Percentiles rank a stretch among this genome's conserved stretches.
Evolutionary conservation across 2,888 invertebrate genomes (phyloP).

Genomic region (Agrilus cyanescens): DNA sequence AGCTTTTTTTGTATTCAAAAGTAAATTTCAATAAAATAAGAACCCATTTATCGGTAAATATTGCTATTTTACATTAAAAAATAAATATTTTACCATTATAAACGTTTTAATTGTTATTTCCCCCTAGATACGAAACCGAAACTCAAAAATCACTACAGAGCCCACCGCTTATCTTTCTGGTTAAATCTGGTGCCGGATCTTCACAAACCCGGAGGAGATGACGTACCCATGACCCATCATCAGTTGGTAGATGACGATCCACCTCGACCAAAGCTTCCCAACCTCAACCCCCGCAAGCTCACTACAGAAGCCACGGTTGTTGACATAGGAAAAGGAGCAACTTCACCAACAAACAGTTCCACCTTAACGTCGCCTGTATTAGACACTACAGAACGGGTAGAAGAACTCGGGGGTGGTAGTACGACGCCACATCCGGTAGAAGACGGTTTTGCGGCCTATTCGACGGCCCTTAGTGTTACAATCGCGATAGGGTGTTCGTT

Average conservation of each 20-base stretch:
- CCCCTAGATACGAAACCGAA: slow-evolving; percentile 74
- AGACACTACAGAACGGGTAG: slow-evolving; percentile 36
- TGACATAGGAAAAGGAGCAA: slow-evolving; percentile 21
- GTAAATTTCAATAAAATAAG: neutral
- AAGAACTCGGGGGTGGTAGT: slow-evolving; percentile 36
- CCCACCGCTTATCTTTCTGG: slow-evolving; percentile 90
- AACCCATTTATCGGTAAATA: too few species aligned
- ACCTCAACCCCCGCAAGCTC: slow-evolving; percentile 42
- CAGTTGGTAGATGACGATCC: slow-evolving; percentile 65
- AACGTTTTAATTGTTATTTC: slow-evolving; percentile 1
- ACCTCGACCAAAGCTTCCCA: slow-evolving; percentile 44
- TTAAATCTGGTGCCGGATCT: slow-evolving; percentile 86
- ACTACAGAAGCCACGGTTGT: slow-evolving; percentile 39
- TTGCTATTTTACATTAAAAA: slow-evolving; percentile 1
- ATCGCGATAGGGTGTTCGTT: slow-evolving; percentile 91
- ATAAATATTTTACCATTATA: slow-evolving; percentile 2
- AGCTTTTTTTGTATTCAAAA: too few species aligned
- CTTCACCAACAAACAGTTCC: slow-evolving; percentile 31
- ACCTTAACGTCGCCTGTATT: slow-evolving; percentile 29
- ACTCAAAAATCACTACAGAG: slow-evolving; percentile 86
- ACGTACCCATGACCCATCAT: slow-evolving; percentile 76
- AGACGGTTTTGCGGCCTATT: slow-evolving; percentile 81
- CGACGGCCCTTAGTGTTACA: slow-evolving; percentile 82
- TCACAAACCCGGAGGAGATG: slow-evolving; percentile 77
- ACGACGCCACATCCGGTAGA: slow-evolving; percentile 52